Conservation (phyloP, 2,888 invertebrate genomes). For the Catocala nupta region DNA sequence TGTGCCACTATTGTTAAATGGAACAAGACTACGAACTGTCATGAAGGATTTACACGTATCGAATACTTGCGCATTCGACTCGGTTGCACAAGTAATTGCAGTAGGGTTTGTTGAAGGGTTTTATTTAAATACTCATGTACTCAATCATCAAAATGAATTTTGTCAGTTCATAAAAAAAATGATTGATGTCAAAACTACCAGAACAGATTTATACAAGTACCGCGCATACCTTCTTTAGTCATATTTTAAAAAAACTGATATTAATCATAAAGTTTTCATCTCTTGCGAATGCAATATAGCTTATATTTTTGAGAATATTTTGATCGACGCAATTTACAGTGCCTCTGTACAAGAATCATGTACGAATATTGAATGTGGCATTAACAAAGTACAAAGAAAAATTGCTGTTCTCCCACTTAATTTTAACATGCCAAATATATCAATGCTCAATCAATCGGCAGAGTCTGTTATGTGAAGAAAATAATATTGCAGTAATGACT, state of each 20-base stretch:
- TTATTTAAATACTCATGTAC: conserved; percentile 16
- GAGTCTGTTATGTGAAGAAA: no score
- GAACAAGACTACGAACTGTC: conserved; percentile 12
- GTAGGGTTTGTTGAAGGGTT: no score
- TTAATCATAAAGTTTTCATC: no score
- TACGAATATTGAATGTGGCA: conserved; percentile 17
- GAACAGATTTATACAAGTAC: conserved; percentile 17
- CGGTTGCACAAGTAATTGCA: no score
- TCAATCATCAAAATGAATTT: conserved; percentile 15
- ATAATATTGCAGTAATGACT: no score
- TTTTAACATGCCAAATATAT: conserved; percentile 20
- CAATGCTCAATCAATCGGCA: conserved; percentile 16
- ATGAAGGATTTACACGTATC: not conserved
- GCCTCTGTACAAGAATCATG: conserved; percentile 17
- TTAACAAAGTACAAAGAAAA: conserved; percentile 16
- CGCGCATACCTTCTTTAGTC: conserved; percentile 1
- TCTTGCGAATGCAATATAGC: no score
- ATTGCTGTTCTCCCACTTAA: conserved; percentile 17
- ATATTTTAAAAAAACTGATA: not conserved
- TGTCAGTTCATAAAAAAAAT: conserved; percentile 17
- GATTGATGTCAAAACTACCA: conserved; percentile 13
- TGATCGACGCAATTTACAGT: conserved; percentile 14
- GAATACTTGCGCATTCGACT: not conserved
- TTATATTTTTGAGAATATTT: no score
- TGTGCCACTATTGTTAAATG: conserved; percentile 21